A percentile compares a stretch with the other conserved stretches of the same genome.
Conservation (phyloP, 1,140 invertebrate species). For the Leptinotarsa defecta region DNA sequence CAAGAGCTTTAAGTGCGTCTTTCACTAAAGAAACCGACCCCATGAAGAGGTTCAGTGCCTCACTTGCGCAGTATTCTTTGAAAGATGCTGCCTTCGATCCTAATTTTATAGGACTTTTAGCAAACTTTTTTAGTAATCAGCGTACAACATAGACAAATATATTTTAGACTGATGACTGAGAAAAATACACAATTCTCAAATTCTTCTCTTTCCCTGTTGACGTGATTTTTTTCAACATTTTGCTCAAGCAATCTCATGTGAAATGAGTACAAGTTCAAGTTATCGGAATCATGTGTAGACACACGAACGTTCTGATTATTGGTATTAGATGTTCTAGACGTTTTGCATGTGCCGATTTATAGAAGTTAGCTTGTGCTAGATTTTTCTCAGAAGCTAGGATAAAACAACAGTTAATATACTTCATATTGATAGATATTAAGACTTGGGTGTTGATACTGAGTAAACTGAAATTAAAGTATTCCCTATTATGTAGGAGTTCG, state of each 20-base stretch:
- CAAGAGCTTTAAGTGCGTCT: slow-evolving; percentile 11
- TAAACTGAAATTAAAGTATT: slow-evolving; percentile 11
- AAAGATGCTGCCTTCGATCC: neutral
- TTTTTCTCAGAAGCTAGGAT: too few species aligned
- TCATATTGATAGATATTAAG: neutral
- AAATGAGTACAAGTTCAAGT: too few species aligned
- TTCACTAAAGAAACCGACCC: neutral
- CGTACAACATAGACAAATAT: neutral
- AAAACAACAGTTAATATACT: neutral
- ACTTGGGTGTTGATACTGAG: neutral
- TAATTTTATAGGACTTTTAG: neutral
- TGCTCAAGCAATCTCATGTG: neutral
- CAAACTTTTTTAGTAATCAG: neutral
- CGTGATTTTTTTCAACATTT: neutral
- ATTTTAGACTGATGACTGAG: slow-evolving; percentile 1
- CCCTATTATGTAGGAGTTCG: neutral
- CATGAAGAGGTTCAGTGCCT: neutral
- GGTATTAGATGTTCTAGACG: too few species aligned
- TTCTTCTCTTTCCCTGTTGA: neutral
- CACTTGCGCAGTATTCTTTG: neutral
- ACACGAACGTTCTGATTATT: too few species aligned
- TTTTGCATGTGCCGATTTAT: too few species aligned
- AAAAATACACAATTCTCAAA: neutral
- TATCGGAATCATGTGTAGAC: too few species aligned
- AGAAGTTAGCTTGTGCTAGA: too few species aligned